Evolutionary conservation across 2,113 vertebrate species (phyloP), one percentile per base, ranked within the genome.

Genomic region (Ophthalmolycus amberensis): DNA sequence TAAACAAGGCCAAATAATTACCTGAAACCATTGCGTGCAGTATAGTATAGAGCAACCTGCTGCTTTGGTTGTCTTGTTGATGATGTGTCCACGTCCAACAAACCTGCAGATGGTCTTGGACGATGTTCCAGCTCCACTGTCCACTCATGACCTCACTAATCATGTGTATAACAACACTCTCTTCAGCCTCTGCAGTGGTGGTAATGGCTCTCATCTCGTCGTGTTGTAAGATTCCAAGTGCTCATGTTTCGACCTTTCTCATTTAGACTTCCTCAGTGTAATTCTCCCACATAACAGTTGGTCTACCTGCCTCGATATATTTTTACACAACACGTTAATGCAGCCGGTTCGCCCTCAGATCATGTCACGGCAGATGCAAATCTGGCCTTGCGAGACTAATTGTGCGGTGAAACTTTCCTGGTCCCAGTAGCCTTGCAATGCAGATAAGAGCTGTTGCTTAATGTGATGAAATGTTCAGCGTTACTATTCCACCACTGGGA

Each of bases 341-440:
- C 37, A 32, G 27, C 48, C 6, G 9, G 54, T 63, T 88, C 70
- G 76, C 46, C 32, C 56, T 66, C 44, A 78, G n/a, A 80, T 88
- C 62, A 71, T 79, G 63, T 82, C 50, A 67, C 48, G 6, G 27
- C 46, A 69, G 22, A 71, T 58, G 48, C 69, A 75, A 71, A 78
- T 83, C 64, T 79, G 42, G 62, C 58, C 48, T 77, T 81, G 70
- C 58, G 25, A 82, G 71, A 82, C 68, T 75, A 84, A 89, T 84
- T 75, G 64, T 63, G 20, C 2, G 65, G 18, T 62, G 54, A 64
- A 64, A 79, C 56, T 50, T 78, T 25, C 46, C 52, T 70, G 71
- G 38, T 54, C 40, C 22, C 48, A 54, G 63, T 65, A 60, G 37
- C 58, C 37, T 69, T 81, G 60, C 15, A 54, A 80, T 56, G 29